A percentile compares a stretch with the other conserved stretches of the same genome.
Evolutionary conservation across 2,113 vertebrate species (phyloP).

Genomic region (Anhinga anhinga): DNA sequence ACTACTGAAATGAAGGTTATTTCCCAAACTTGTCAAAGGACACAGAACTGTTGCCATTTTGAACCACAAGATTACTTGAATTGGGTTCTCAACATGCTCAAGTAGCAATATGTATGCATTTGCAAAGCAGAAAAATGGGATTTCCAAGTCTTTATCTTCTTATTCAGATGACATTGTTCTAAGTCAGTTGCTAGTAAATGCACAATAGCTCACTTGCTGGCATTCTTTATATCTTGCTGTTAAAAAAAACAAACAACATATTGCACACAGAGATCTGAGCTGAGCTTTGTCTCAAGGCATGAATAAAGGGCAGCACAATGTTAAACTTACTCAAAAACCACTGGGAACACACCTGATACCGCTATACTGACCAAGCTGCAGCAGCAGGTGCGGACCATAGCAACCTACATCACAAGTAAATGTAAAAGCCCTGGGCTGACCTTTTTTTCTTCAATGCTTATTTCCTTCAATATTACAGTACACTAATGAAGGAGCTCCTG

Average conservation of each 20-base stretch:
- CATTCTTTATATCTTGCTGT: background rate
- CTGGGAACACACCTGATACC: background rate
- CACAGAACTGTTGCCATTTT: background rate
- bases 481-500: background rate
- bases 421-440: background rate
- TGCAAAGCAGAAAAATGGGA: background rate
- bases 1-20: background rate
- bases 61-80: background rate
- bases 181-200: background rate
- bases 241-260: background rate
- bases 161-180: background rate
- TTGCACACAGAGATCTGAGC: background rate
- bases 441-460: background rate
- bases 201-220: background rate
- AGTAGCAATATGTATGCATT: accelerated
- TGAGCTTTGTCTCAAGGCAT: background rate
- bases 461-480: background rate
- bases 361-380: background rate
- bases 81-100: background rate
- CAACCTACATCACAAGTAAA: background rate
- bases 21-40: background rate
- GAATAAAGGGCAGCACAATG: background rate
- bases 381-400: background rate
- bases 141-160: background rate
- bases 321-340: background rate